Conservation (phyloP, 2,797 vertebrate genomes). For the Fratercula arctica region DNA sequence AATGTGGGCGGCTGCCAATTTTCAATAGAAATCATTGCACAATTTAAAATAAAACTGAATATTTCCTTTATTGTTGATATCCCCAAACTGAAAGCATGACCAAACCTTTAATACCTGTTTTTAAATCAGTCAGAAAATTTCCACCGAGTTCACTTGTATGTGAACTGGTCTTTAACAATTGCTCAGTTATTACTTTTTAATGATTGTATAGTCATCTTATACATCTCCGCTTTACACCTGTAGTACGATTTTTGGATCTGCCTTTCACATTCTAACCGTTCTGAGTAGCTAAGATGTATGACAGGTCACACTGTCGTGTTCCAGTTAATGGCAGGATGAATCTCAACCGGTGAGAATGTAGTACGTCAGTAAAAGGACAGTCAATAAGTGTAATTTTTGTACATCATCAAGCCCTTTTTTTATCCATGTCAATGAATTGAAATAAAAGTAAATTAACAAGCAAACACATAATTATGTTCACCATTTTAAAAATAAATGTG, state of each 20-base stretch:
- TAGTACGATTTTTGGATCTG: not conserved
- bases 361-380: not conserved
- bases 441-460: not conserved
- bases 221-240: not conserved
- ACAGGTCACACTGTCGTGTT: not conserved
- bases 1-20: constrained; percentile 16
- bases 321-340: not conserved
- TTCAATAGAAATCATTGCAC: not conserved
- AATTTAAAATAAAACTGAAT: not conserved
- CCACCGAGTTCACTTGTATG: not conserved
- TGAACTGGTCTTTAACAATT: not conserved
- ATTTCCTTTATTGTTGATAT: constrained; percentile 7
- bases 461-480: not conserved
- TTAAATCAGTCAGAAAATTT: not conserved
- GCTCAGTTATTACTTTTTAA: not conserved
- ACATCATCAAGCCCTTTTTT: not conserved
- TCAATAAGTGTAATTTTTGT: not conserved
- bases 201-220: not conserved
- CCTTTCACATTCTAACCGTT: not conserved
- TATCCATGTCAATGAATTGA: not conserved
- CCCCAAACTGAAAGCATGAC: not conserved
- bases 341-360: not conserved
- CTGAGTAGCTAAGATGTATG: not conserved
- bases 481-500: not conserved
- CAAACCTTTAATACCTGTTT: not conserved